phyloP scores from a whole-genome alignment of 2,113 vertebrate genomes.

The Cettia cetti region DNA sequence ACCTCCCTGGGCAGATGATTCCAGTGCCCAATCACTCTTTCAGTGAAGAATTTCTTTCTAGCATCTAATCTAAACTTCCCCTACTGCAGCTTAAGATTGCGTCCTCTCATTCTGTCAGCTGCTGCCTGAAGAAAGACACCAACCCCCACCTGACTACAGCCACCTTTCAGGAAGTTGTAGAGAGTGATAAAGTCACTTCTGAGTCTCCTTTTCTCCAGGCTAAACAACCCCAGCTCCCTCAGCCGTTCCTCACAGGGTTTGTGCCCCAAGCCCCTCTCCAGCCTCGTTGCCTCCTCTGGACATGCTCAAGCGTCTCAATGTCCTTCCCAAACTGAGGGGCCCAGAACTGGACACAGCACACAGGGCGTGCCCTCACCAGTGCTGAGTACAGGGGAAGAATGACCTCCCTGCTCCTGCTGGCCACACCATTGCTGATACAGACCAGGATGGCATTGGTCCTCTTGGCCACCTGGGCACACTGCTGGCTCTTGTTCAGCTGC shows the following conservation, averaged over 20 bases:
- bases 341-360: background rate
- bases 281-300: background rate
- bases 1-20: fast-evolving
- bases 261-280: background rate
- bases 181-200: no score
- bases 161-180: background rate
- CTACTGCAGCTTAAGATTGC: background rate
- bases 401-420: background rate
- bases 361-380: background rate
- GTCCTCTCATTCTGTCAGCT: background rate
- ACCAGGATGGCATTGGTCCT: background rate
- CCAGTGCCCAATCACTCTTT: background rate
- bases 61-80: background rate
- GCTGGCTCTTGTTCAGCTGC: background rate
- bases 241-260: fast-evolving
- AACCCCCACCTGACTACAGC: no score
- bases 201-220: background rate
- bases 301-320: fast-evolving
- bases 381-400: fast-evolving
- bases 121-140: background rate
- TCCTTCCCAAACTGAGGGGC: background rate
- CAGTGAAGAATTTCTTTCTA: background rate
- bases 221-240: background rate
- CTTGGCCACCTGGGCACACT: background rate
- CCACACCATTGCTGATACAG: background rate